phyloP scores from a whole-genome alignment of 1,140 invertebrate genomes.

The Holotrichia oblita region DNA sequence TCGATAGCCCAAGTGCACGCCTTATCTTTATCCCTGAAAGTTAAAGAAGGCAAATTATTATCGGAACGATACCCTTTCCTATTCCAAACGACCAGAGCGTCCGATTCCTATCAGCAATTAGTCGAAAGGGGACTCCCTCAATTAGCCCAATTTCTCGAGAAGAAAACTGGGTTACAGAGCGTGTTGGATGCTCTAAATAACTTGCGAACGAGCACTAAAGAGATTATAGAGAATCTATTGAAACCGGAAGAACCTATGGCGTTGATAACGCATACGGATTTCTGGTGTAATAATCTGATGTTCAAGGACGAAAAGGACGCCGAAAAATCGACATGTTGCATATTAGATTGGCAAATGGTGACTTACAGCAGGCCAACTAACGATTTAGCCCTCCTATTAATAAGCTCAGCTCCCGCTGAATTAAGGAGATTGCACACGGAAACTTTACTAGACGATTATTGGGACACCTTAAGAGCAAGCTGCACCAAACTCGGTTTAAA shows the following conservation, averaged over 20 bases:
- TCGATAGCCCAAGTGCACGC: constrained; percentile 78
- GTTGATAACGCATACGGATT: constrained; percentile 81
- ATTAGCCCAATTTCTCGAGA: constrained; percentile 73
- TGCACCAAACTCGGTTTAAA: constrained; percentile 68
- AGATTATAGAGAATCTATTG: constrained; percentile 71
- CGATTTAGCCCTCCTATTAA: constrained; percentile 78
- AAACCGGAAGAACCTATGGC: constrained; percentile 73
- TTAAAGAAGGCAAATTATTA: constrained; percentile 68
- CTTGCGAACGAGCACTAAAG: constrained; percentile 68
- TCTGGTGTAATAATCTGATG: constrained; percentile 84
- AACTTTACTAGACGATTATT: constrained; percentile 74
- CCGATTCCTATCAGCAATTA: constrained; percentile 79
- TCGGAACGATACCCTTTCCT: constrained; percentile 76
- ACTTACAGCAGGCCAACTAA: constrained; percentile 80
- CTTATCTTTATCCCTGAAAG: constrained; percentile 72
- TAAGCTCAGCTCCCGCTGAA: constrained; percentile 79
- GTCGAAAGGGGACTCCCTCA: constrained; percentile 79
- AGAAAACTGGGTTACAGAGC: constrained; percentile 67
- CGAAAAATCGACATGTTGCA: constrained; percentile 65
- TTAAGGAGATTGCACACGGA: constrained; percentile 70
- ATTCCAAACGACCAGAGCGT: constrained; percentile 78
- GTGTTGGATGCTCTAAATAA: constrained; percentile 66
- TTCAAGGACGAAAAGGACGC: constrained; percentile 66
- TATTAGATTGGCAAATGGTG: constrained; percentile 88
- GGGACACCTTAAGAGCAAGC: constrained; percentile 68